These are phyloP conservation scores for Dendrolimus houi DNA, from an alignment of 2,888 invertebrate genomes.

Conservation along the genomic window DNA sequence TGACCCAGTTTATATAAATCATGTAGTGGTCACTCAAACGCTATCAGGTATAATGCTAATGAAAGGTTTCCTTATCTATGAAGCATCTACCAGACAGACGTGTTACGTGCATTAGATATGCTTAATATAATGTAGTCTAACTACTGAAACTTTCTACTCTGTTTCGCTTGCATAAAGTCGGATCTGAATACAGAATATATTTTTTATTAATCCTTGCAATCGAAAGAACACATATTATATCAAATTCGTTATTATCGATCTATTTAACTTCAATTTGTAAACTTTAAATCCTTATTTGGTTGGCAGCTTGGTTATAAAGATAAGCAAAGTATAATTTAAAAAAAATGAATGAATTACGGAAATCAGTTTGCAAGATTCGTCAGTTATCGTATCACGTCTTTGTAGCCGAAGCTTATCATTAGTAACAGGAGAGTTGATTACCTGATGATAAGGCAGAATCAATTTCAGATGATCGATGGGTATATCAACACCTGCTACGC, in stretches of 20 bases:
- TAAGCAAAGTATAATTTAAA: not conserved
- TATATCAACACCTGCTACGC: slow-evolving; percentile 65
- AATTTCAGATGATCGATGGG: slow-evolving; percentile 60
- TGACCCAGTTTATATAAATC: not conserved
- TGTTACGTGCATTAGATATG: no score
- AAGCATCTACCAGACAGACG: no score
- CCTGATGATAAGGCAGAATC: slow-evolving; percentile 57
- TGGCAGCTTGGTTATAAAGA: not conserved
- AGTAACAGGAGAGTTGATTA: slow-evolving; percentile 13
- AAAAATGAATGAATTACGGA: not conserved
- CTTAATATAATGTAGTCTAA: no score
- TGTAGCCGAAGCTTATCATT: no score
- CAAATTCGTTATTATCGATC: no score
- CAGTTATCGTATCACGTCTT: not conserved
- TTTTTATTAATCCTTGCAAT: no score
- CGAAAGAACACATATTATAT: no score
- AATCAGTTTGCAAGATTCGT: not conserved
- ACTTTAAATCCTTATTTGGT: no score
- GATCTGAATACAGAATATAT: no score
- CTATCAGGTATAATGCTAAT: not conserved
- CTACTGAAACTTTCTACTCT: no score
- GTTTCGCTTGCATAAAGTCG: no score
- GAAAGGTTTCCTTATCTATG: not conserved
- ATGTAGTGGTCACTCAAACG: not conserved
- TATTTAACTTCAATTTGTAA: no score